Conservation (phyloP, 2,888 invertebrate species). For the Dicycla oo region DNA sequence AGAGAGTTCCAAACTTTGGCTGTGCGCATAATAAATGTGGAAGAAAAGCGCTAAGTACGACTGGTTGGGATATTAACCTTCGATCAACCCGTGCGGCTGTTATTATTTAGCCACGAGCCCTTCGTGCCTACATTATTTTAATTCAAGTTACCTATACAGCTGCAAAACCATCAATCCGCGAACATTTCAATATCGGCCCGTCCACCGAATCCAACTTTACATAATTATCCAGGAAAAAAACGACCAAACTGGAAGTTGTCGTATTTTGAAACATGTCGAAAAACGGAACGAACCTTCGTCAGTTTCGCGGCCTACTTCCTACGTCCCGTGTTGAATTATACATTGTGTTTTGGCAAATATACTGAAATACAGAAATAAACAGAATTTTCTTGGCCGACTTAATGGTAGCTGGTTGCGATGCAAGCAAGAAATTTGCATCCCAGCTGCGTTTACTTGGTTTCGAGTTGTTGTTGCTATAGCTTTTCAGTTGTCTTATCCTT, state of each 20-base stretch:
- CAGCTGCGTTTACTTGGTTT: not conserved
- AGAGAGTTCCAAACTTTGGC: no score
- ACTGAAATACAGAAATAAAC: conserved; percentile 39
- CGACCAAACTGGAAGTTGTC: conserved; percentile 15
- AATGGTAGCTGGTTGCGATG: not conserved
- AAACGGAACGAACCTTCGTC: conserved; percentile 62
- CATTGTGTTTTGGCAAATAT: conserved; percentile 56
- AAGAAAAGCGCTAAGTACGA: no score
- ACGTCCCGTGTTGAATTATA: conserved; percentile 61
- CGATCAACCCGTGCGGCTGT: not conserved
- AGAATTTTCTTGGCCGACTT: conserved; percentile 13
- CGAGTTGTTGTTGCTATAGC: not conserved
- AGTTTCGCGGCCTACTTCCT: conserved; percentile 51
- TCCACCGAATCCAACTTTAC: conserved; percentile 27
- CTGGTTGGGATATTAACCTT: no score
- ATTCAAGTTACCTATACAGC: not conserved
- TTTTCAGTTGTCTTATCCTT: not conserved
- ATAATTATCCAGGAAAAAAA: conserved; percentile 40
- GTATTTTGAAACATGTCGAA: conserved; percentile 52
- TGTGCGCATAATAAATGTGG: no score
- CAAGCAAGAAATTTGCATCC: conserved; percentile 14
- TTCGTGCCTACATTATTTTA: not conserved
- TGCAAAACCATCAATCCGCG: conserved; percentile 7
- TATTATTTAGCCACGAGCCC: not conserved
- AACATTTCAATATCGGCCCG: conserved; percentile 31